A percentile compares a stretch with the other conserved stretches of the same genome.
Evolutionary conservation across 2,888 invertebrate species (phyloP).

Genomic region (Amblyteles armatorius): DNA sequence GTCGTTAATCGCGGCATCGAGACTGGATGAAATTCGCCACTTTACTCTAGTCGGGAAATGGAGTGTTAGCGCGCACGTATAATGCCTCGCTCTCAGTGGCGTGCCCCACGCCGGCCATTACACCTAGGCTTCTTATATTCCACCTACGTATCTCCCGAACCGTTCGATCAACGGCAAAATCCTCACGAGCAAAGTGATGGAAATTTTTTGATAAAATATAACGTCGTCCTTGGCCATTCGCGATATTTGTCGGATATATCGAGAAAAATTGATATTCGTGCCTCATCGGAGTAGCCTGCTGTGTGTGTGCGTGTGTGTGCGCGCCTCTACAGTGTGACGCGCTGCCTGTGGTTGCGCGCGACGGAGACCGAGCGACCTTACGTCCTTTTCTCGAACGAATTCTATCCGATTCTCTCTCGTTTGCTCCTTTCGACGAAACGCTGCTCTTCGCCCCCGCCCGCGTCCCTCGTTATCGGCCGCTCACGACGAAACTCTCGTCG

Average conservation of each 20-base stretch:
- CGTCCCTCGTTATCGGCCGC: constrained; percentile 23
- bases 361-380: constrained; percentile 57
- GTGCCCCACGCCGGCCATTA: constrained; percentile 84
- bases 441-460: neutral
- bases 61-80: constrained; percentile 44
- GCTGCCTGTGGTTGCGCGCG: constrained; percentile 73
- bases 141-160: constrained; percentile 72
- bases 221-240: constrained; percentile 54
- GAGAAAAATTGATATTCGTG: constrained; percentile 58
- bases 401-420: neutral
- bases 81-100: constrained; percentile 75
- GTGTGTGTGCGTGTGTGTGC: neutral
- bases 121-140: constrained; percentile 66
- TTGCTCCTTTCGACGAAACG: constrained; percentile 39
- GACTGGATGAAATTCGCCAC: constrained; percentile 84
- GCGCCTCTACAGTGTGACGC: constrained; percentile 72
- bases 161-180: constrained; percentile 10
- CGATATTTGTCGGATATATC: constrained; percentile 62
- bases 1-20: constrained; percentile 76
- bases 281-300: neutral
- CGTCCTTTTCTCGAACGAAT: constrained; percentile 40
- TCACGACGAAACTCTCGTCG: constrained; percentile 3
- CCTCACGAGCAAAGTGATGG: constrained; percentile 59
- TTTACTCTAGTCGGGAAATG: constrained; percentile 85
- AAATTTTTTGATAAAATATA: constrained; percentile 72